Conservation (phyloP, 2,888 invertebrate species). For the Tetranychus piercei region DNA sequence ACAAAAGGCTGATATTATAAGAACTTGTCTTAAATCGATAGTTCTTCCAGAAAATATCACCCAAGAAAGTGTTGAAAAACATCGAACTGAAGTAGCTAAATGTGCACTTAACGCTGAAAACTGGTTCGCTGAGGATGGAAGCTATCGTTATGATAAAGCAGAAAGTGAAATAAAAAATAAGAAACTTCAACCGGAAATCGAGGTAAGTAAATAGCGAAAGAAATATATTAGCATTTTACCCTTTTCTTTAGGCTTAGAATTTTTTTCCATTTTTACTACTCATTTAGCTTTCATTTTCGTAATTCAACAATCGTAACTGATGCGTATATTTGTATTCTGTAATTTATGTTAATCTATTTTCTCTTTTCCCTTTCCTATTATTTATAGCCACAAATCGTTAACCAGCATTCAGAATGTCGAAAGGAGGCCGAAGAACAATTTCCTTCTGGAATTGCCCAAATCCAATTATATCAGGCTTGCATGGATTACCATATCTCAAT, state of each 20-base stretch:
- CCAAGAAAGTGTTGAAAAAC: constrained; percentile 22
- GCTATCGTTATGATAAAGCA: constrained; percentile 25
- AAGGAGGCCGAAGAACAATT: constrained; percentile 11
- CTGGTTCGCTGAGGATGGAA: constrained; percentile 25
- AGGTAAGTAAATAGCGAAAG: not conserved
- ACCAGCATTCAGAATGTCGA: constrained; percentile 4
- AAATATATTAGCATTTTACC: not conserved
- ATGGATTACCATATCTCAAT: constrained; percentile 11
- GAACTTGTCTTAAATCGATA: not conserved
- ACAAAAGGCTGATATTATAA: constrained; percentile 14
- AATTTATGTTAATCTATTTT: not conserved
- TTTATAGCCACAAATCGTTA: not conserved
- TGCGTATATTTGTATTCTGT: not conserved
- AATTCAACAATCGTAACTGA: not conserved
- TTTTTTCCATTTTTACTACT: not conserved
- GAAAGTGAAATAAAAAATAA: constrained; percentile 24
- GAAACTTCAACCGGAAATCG: constrained; percentile 20
- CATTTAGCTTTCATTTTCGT: not conserved
- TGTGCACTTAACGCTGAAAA: constrained; percentile 25
- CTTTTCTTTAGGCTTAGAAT: not conserved
- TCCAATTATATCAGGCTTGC: constrained; percentile 27
- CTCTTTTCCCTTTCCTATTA: not conserved
- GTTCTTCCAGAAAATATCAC: constrained; percentile 13
- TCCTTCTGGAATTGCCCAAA: constrained; percentile 18
- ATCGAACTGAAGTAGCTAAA: constrained; percentile 23